Conservation (phyloP, 2,113 vertebrate genomes). For the Neolamprologus ventralis region DNA sequence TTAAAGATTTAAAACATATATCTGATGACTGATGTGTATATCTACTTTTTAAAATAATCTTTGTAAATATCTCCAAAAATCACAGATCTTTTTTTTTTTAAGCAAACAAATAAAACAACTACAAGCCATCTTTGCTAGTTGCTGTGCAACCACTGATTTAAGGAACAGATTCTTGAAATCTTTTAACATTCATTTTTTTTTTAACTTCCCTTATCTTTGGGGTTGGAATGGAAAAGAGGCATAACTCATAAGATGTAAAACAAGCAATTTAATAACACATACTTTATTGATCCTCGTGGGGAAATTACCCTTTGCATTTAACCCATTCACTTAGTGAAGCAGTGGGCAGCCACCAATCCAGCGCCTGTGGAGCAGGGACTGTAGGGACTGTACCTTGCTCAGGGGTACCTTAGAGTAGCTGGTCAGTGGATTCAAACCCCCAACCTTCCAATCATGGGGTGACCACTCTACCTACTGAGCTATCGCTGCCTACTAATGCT, state of each 20-base stretch:
- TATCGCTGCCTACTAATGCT: background rate
- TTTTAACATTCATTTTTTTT: background rate
- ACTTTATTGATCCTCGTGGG: background rate
- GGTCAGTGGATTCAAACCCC: background rate
- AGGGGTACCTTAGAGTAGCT: background rate
- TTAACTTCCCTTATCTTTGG: fast-evolving
- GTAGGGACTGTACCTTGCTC: background rate
- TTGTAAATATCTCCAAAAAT: background rate
- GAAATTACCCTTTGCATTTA: background rate
- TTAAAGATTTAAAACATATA: background rate
- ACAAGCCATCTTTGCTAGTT: background rate
- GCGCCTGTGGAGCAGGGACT: fast-evolving
- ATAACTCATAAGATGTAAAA: background rate
- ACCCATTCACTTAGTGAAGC: background rate
- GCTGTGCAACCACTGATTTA: fast-evolving
- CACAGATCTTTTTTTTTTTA: background rate
- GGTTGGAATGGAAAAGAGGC: background rate
- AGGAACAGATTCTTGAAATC: background rate
- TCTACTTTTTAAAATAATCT: background rate
- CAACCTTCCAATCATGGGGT: background rate
- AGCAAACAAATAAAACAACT: background rate
- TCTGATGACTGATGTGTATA: fast-evolving
- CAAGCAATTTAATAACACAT: background rate
- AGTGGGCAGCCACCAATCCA: background rate
- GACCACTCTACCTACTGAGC: background rate